A percentile compares a stretch with the other conserved stretches of the same genome.
Conservation (phyloP, 2,797 vertebrate species). For the Phrynocephalus forsythii region DNA sequence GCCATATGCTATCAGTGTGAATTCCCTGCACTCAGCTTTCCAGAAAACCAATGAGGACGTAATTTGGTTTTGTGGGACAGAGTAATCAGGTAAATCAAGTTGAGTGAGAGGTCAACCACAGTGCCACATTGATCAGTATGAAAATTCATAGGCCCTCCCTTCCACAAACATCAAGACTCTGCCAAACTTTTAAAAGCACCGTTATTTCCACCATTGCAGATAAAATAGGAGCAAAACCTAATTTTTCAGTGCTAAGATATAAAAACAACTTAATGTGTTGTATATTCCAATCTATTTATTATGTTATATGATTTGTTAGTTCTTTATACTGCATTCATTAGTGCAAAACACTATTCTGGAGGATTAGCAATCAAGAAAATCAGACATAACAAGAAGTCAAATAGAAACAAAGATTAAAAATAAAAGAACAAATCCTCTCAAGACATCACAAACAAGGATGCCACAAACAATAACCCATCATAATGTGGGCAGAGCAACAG, state of each 20-base stretch:
- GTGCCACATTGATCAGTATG: neutral
- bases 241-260: neutral
- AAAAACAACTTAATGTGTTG: neutral
- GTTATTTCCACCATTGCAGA: neutral
- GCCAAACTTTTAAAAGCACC: neutral
- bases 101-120: neutral
- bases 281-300: neutral
- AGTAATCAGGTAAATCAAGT: neutral
- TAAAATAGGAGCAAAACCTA: neutral
- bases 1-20: neutral
- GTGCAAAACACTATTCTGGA: too few relatives aligned
- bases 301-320: too few relatives aligned
- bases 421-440: too few relatives aligned
- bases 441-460: too few relatives aligned
- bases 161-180: neutral
- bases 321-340: too few relatives aligned
- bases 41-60: neutral
- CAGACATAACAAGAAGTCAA: too few relatives aligned
- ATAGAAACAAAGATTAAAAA: too few relatives aligned
- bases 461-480: too few relatives aligned
- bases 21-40: neutral
- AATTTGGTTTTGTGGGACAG: neutral
- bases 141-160: neutral
- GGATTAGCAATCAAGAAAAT: too few relatives aligned
- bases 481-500: too few relatives aligned